Conservation (phyloP, 2,113 vertebrate species). For the Mobula hypostoma region DNA sequence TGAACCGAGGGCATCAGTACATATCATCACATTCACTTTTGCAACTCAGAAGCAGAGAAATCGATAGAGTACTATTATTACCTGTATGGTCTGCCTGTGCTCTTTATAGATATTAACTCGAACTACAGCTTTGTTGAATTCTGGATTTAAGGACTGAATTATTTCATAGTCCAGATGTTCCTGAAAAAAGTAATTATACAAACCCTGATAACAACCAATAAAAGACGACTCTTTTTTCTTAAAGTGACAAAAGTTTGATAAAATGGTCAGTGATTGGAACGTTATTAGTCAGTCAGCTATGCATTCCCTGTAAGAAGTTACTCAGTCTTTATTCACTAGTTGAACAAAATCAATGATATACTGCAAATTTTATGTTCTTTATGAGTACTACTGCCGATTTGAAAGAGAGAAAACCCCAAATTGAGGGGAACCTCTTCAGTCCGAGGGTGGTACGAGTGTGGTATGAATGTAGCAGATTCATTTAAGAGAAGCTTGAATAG, state of each 20-base stretch:
- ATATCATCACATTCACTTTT: background rate
- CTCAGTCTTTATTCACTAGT: background rate
- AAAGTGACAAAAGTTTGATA: background rate
- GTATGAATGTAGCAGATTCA: no score
- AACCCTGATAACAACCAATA: background rate
- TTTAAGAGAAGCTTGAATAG: no score
- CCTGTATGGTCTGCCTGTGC: conserved; percentile 96
- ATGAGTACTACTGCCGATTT: background rate
- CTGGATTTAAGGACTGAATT: conserved; percentile 92
- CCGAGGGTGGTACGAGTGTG: no score
- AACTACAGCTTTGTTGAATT: conserved; percentile 95
- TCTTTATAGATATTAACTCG: conserved; percentile 94
- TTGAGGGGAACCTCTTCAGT: no score
- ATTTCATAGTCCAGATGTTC: conserved; percentile 97
- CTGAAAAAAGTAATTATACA: conserved; percentile 48
- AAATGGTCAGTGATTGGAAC: background rate
- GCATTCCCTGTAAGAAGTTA: background rate
- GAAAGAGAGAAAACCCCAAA: background rate
- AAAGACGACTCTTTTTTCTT: background rate
- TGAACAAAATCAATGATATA: conserved; percentile 1
- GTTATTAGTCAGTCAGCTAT: background rate
- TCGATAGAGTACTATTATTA: conserved; percentile 45
- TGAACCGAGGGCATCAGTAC: no score
- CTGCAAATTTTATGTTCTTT: background rate
- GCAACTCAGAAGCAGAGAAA: background rate